Percentiles rank a stretch among this genome's conserved stretches.
Conservation (phyloP, 2,797 vertebrate species). For the Ataeniobius toweri region DNA sequence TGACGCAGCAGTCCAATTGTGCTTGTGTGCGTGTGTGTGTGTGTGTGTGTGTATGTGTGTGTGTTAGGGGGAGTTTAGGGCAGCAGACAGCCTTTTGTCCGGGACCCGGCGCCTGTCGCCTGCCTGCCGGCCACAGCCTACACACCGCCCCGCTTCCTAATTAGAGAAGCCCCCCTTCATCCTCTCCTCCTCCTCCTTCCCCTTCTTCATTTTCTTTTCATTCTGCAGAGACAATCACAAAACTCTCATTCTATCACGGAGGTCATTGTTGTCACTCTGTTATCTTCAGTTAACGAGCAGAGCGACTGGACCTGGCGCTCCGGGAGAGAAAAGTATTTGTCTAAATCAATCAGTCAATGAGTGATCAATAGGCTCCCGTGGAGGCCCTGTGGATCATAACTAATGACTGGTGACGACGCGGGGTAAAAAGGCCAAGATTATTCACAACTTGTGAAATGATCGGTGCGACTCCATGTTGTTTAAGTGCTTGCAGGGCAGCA, state of each 20-base stretch:
- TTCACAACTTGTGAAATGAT: conserved; percentile 72
- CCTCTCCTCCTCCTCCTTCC: conserved; percentile 8
- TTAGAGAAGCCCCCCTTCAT: conserved; percentile 64
- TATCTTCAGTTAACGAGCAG: conserved; percentile 83
- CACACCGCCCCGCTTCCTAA: conserved; percentile 79
- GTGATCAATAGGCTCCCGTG: conserved; percentile 79
- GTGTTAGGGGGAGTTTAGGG: conserved; percentile 81
- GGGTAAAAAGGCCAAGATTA: conserved; percentile 77
- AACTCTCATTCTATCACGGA: conserved; percentile 78
- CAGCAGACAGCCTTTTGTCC: conserved; percentile 84
- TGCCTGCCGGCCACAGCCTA: conserved; percentile 79
- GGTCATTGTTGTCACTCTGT: conserved; percentile 79
- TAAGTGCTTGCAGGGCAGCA: conserved; percentile 19
- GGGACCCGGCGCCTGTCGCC: conserved; percentile 83
- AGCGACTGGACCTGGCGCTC: conserved; percentile 74
- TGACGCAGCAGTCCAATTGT: conserved; percentile 24
- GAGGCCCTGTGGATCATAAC: conserved; percentile 65
- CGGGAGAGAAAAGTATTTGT: conserved; percentile 78
- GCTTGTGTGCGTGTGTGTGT: conserved; percentile 61
- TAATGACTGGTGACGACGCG: conserved; percentile 70
- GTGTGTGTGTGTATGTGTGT: conserved; percentile 81
- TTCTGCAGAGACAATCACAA: conserved; percentile 76
- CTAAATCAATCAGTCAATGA: conserved; percentile 80
- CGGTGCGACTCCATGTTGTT: conserved; percentile 38
- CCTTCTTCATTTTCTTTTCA: conserved; percentile 77